A percentile compares a stretch with the other conserved stretches of the same genome.
These are phyloP conservation scores for Salminus brasiliensis DNA, from an alignment of 2,113 vertebrate genomes.

Conservation along the genomic window DNA sequence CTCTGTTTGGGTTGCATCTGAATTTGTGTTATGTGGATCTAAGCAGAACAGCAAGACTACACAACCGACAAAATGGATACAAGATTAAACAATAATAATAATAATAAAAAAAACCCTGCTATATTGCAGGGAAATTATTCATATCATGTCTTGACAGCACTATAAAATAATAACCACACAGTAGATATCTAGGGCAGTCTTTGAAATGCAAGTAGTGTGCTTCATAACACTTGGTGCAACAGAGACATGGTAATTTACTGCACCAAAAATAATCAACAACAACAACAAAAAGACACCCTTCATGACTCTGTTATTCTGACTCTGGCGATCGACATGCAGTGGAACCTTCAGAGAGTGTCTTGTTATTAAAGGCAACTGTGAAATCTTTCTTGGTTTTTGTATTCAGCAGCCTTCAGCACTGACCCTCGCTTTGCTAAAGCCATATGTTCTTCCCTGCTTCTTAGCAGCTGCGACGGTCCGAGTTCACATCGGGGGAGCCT, in stretches of 20 bases:
- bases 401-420: not conserved
- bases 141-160: not conserved
- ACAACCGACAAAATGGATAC: not conserved
- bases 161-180: not conserved
- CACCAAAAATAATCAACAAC: not conserved
- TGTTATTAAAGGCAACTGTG: not conserved
- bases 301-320: not conserved
- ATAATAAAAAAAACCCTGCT: not conserved
- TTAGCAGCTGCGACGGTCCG: not conserved
- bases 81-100: not conserved
- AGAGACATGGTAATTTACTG: not conserved
- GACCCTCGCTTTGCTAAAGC: not conserved
- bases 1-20: slow-evolving; percentile 2
- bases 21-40: slow-evolving; percentile 15
- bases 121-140: not conserved
- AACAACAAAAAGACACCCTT: not conserved
- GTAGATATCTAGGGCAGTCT: slow-evolving; percentile 27
- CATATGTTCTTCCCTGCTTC: not conserved
- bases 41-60: not conserved
- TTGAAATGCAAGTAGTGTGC: not conserved
- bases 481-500: not conserved
- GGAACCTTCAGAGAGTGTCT: not conserved
- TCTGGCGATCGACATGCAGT: not conserved
- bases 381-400: not conserved
- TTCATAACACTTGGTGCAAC: not conserved